phyloP scores from a whole-genome alignment of 2,113 vertebrate genomes.

The Atherinomorus stipes region DNA sequence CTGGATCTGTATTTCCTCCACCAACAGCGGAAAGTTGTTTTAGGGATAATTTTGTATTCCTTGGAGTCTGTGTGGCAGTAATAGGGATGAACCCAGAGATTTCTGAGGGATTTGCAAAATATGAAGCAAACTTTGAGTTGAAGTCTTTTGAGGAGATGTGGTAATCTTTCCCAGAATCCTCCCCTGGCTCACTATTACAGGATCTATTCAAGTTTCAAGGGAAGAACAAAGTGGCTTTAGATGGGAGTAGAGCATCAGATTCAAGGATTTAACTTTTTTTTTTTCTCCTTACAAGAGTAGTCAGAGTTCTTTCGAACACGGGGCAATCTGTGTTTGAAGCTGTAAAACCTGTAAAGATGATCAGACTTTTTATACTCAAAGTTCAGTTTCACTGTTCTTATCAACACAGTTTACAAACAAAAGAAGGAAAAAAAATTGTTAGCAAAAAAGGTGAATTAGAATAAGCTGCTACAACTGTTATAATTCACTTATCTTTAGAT shows the following conservation, averaged over 20 bases:
- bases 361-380: no score
- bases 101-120: conserved; percentile 43
- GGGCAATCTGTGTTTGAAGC: no score
- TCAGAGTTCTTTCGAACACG: background rate
- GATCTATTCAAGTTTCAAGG: conserved; percentile 10
- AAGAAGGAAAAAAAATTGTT: no score
- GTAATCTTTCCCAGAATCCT: conserved; percentile 24
- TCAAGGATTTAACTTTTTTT: background rate
- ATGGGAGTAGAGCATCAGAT: conserved; percentile 16
- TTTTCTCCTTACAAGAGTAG: background rate
- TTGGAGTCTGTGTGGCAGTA: conserved; percentile 44
- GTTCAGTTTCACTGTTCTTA: no score
- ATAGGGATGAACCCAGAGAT: conserved; percentile 34
- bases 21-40: conserved; percentile 2
- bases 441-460: no score
- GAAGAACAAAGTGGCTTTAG: background rate
- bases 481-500: no score
- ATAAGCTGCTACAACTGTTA: no score
- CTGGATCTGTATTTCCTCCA: conserved; percentile 7
- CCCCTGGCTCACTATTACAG: conserved; percentile 11
- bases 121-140: conserved; percentile 19
- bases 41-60: conserved; percentile 19
- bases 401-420: no score
- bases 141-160: conserved; percentile 32
- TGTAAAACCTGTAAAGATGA: no score